Conservation (phyloP, 2,113 vertebrate species). For the Gymnogyps californianus region DNA sequence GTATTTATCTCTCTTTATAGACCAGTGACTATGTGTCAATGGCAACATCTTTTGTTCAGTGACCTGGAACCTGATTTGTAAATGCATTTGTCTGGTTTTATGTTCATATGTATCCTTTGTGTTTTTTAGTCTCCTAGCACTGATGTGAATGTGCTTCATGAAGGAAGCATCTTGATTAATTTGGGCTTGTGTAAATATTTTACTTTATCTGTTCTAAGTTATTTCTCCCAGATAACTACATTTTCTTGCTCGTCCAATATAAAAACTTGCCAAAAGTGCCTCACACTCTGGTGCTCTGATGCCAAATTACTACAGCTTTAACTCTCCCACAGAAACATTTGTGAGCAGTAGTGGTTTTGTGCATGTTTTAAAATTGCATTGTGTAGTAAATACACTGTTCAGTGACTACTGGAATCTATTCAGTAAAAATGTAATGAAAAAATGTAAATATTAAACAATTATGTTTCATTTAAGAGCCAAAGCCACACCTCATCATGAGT, state of each 20-base stretch:
- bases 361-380: neutral
- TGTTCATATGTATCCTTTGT: neutral
- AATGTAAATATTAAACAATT: neutral
- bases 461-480: neutral
- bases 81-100: neutral
- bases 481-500: neutral
- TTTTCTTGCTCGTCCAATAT: neutral
- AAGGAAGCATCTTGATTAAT: neutral
- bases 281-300: neutral
- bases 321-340: neutral
- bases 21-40: neutral
- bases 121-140: neutral
- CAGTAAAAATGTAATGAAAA: neutral
- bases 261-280: neutral
- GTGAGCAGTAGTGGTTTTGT: neutral
- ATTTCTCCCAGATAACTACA: neutral
- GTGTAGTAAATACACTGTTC: neutral
- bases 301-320: neutral
- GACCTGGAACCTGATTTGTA: neutral
- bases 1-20: neutral
- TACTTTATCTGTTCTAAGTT: neutral
- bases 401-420: neutral
- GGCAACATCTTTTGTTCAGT: conserved; percentile 2
- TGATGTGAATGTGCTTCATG: neutral
- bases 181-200: neutral